A percentile compares a stretch with the other conserved stretches of the same genome.
Evolutionary conservation across 2,113 vertebrate genomes (phyloP).

Genomic region (Naja naja): DNA sequence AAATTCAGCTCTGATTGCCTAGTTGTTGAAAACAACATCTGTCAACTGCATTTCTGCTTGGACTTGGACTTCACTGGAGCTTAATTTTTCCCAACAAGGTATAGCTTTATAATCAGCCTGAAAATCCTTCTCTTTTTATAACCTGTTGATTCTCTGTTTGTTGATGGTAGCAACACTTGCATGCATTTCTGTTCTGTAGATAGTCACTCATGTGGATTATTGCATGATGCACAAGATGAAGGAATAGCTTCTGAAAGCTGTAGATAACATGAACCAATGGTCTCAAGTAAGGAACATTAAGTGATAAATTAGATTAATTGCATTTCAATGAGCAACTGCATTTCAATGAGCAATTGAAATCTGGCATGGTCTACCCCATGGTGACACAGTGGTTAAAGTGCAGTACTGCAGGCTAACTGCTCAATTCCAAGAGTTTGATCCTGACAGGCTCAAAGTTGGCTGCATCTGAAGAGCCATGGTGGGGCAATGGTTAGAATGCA

Average conservation of each 20-base stretch:
- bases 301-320: neutral
- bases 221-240: neutral
- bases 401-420: neutral
- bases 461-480: neutral
- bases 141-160: neutral
- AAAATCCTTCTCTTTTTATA: neutral
- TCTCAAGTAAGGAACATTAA: neutral
- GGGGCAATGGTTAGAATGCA: neutral
- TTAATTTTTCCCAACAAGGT: neutral
- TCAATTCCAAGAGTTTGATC: neutral
- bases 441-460: neutral
- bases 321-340: neutral
- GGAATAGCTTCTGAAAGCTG: neutral
- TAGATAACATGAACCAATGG: neutral
- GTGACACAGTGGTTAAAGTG: neutral
- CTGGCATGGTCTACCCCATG: neutral
- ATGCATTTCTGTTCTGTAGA: neutral
- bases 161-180: neutral
- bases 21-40: neutral
- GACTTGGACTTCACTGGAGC: neutral
- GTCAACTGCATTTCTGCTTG: neutral
- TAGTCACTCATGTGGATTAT: neutral
- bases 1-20: neutral
- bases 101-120: neutral
- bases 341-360: neutral